Percentiles rank a stretch among this genome's conserved stretches.
Evolutionary conservation across 2,113 vertebrate species (phyloP).

Genomic region (Carettochelys insculpta): DNA sequence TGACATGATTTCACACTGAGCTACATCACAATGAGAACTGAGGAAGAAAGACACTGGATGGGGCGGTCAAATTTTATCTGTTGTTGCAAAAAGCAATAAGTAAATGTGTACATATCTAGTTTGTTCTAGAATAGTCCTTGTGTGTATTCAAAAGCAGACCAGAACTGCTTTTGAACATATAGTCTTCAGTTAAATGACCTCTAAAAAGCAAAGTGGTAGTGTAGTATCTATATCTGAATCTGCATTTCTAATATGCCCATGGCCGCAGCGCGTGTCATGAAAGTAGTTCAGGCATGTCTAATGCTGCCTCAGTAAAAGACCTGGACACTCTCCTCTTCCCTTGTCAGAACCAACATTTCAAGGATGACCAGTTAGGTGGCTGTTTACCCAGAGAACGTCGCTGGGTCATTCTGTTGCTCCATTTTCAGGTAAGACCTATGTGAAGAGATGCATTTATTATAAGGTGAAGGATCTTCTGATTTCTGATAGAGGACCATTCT

Average conservation of each 20-base stretch:
- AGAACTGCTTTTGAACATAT: neutral
- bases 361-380: neutral
- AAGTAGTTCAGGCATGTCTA: neutral
- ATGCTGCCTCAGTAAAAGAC: neutral
- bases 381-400: neutral
- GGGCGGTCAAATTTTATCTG: too few relatives aligned
- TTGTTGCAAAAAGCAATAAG: neutral
- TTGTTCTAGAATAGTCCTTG: neutral
- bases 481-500: neutral
- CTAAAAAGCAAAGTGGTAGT: neutral
- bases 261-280: fast-evolving
- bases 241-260: neutral
- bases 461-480: neutral
- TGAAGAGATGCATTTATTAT: neutral
- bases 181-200: neutral
- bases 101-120: neutral
- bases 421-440: neutral
- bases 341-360: neutral
- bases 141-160: neutral
- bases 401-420: neutral
- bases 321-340: neutral
- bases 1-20: conserved; percentile 16
- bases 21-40: neutral
- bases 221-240: neutral
- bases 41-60: neutral